Evolutionary conservation across 2,113 vertebrate genomes (phyloP).

Genomic region (Phalacrocorax pelagicus): DNA sequence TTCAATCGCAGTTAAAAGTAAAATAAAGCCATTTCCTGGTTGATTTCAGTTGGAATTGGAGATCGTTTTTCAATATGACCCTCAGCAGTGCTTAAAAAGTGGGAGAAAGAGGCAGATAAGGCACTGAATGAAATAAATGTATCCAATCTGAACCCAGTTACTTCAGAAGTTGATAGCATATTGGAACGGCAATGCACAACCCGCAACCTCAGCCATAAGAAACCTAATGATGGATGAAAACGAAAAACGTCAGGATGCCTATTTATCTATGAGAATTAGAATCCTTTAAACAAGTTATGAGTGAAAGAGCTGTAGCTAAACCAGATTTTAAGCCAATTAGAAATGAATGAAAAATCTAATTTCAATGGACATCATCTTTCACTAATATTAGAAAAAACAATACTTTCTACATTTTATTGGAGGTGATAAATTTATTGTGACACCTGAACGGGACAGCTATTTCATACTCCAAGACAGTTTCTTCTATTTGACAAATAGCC

Average conservation of each 20-base stretch:
- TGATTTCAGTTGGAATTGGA: slow-evolving; percentile 76
- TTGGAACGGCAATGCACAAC: slow-evolving; percentile 63
- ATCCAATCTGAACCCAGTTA: slow-evolving; percentile 70
- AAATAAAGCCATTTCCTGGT: slow-evolving; percentile 78
- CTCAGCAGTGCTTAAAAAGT: slow-evolving; percentile 65
- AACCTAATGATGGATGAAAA: slow-evolving; percentile 78
- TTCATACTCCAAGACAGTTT: slow-evolving; percentile 37
- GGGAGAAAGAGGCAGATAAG: slow-evolving; percentile 54
- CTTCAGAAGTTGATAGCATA: slow-evolving; percentile 56
- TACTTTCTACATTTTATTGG: slow-evolving; percentile 46
- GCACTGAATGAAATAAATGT: slow-evolving; percentile 70
- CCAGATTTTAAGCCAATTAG: slow-evolving; percentile 72
- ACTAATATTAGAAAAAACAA: slow-evolving; percentile 63
- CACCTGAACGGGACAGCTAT: slow-evolving; percentile 51
- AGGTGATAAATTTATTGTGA: slow-evolving; percentile 60
- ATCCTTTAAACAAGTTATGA: slow-evolving; percentile 72
- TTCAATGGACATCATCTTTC: slow-evolving; percentile 71
- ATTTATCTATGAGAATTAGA: slow-evolving; percentile 73
- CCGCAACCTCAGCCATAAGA: slow-evolving; percentile 65
- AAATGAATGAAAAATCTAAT: slow-evolving; percentile 75
- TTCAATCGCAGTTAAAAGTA: slow-evolving; percentile 71
- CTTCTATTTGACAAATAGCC: slow-evolving; percentile 26
- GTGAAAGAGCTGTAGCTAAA: slow-evolving; percentile 68
- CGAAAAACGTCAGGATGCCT: slow-evolving; percentile 71
- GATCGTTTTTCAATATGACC: slow-evolving; percentile 72